phyloP scores from a whole-genome alignment of 2,888 invertebrate species.

The Chrysolina americana region DNA sequence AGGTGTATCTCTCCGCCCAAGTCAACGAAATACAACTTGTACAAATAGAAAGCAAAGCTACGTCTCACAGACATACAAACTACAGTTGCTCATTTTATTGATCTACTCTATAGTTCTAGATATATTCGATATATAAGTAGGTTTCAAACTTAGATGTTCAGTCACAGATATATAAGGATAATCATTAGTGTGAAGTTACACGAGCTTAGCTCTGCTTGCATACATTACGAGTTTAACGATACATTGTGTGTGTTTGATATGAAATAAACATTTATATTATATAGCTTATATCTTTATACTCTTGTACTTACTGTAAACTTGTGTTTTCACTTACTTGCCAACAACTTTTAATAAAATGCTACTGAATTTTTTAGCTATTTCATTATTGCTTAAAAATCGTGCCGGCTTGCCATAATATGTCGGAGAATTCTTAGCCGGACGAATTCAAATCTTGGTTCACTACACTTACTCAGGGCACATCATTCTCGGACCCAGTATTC shows the following conservation, averaged over 20 bases:
- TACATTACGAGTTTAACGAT: slow-evolving; percentile 54
- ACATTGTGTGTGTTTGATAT: slow-evolving; percentile 53
- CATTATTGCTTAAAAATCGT: too few relatives aligned
- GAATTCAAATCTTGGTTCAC: too few relatives aligned
- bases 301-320: slow-evolving; percentile 68
- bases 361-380: slow-evolving; percentile 42
- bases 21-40: slow-evolving; percentile 55
- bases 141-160: slow-evolving; percentile 50
- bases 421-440: too few relatives aligned
- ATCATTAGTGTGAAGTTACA: slow-evolving; percentile 46
- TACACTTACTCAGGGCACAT: too few relatives aligned
- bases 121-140: slow-evolving; percentile 38
- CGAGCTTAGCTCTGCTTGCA: slow-evolving; percentile 62
- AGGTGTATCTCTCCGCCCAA: slow-evolving; percentile 45
- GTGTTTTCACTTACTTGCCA: slow-evolving; percentile 69
- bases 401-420: too few relatives aligned
- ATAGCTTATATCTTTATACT: slow-evolving; percentile 68
- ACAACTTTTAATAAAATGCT: slow-evolving; percentile 69
- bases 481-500: too few relatives aligned
- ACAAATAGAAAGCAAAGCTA: slow-evolving; percentile 52
- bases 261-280: slow-evolving; percentile 60
- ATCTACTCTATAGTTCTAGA: slow-evolving; percentile 35
- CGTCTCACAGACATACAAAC: slow-evolving; percentile 55
- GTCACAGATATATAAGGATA: slow-evolving; percentile 35
- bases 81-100: slow-evolving; percentile 55